Evolutionary conservation across 2,888 invertebrate species (phyloP).

Genomic region (Alcis repandata): DNA sequence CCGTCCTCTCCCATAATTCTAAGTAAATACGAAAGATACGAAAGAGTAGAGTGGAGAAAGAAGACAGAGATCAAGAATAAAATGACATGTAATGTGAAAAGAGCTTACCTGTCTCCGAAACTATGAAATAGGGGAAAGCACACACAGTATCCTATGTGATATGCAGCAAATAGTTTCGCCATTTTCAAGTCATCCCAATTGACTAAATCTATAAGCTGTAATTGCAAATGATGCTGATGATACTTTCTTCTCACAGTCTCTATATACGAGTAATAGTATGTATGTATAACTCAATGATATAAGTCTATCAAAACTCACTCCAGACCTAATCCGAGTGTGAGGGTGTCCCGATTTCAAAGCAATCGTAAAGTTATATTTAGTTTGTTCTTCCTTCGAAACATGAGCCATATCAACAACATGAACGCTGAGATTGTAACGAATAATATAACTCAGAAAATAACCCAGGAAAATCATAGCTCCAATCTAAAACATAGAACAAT

Average conservation of each 20-base stretch:
- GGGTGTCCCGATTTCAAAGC: neutral
- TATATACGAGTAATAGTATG: neutral
- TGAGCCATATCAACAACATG: slow-evolving; percentile 79
- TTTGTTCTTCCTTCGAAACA: slow-evolving; percentile 55
- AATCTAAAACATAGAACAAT: slow-evolving; percentile 56
- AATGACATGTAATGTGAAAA: neutral
- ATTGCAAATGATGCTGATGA: slow-evolving; percentile 30
- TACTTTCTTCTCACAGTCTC: neutral
- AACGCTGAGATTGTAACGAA: slow-evolving; percentile 79
- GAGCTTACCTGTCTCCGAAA: slow-evolving; percentile 72
- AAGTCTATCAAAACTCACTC: slow-evolving; percentile 44
- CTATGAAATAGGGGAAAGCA: slow-evolving; percentile 82
- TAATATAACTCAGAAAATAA: slow-evolving; percentile 78
- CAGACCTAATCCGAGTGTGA: slow-evolving; percentile 32
- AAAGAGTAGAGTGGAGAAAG: no score
- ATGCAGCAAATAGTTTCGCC: slow-evolving; percentile 73
- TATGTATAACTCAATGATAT: no score
- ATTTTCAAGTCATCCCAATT: slow-evolving; percentile 76
- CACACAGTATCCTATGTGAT: slow-evolving; percentile 78
- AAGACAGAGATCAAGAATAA: no score
- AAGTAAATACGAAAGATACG: no score
- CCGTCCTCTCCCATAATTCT: no score
- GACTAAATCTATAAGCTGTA: slow-evolving; percentile 68
- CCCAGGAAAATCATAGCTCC: slow-evolving; percentile 87
- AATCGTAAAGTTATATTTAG: slow-evolving; percentile 23